These are phyloP conservation scores for Galbula dea DNA, from an alignment of 2,113 vertebrate genomes.

Conservation along the genomic window DNA sequence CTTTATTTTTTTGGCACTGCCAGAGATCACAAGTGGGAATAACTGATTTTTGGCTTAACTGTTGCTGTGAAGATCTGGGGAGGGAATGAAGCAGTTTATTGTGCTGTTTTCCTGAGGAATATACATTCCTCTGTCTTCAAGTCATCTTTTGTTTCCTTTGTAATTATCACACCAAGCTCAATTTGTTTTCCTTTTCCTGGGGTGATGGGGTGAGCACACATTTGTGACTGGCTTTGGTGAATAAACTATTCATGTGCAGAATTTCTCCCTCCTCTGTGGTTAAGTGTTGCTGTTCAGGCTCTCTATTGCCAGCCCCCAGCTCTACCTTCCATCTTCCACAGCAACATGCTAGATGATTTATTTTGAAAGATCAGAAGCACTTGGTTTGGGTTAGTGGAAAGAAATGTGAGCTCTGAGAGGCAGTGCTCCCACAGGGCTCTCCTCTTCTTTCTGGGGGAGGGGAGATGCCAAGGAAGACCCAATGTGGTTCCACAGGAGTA, in stretches of 20 bases:
- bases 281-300: background rate
- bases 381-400: conserved; percentile 18
- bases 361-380: conserved; percentile 5
- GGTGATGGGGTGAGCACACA: background rate
- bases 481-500: background rate
- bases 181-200: conserved; percentile 24
- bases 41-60: conserved; percentile 14
- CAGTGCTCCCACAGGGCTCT: background rate
- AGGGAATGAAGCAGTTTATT: conserved; percentile 13
- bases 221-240: background rate
- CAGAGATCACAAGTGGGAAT: conserved; percentile 42
- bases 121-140: conserved; percentile 9
- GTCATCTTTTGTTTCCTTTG: conserved; percentile 35
- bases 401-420: background rate
- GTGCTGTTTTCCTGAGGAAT: background rate
- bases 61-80: background rate
- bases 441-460: background rate
- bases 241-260: conserved; percentile 36
- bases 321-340: background rate
- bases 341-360: background rate
- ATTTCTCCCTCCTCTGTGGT: background rate
- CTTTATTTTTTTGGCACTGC: background rate
- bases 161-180: conserved; percentile 4
- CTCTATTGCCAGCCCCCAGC: background rate
- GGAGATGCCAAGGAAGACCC: background rate